A percentile compares a stretch with the other conserved stretches of the same genome.
These are phyloP conservation scores for Cyclopterus lumpus DNA, from an alignment of 2,797 vertebrate species.

Conservation along the genomic window DNA sequence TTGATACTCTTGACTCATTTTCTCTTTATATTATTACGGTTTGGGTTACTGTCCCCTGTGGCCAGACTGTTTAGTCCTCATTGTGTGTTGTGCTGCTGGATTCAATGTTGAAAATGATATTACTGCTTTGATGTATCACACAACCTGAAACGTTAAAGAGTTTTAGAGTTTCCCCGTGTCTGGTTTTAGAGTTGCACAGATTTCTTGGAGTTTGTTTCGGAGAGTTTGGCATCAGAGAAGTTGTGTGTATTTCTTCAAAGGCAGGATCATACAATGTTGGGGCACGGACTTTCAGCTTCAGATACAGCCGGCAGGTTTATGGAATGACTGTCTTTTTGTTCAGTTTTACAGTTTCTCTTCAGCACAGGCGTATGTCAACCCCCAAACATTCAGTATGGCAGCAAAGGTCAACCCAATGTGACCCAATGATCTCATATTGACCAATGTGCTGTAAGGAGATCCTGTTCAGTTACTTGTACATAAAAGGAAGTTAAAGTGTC, in stretches of 20 bases:
- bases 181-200: constrained; percentile 1
- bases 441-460: constrained; percentile 34
- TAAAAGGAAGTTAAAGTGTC: constrained; percentile 41
- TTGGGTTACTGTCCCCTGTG: constrained; percentile 66
- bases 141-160: constrained; percentile 14
- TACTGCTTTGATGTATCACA: constrained; percentile 65
- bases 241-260: constrained; percentile 11
- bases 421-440: constrained; percentile 50
- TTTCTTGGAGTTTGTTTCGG: not conserved
- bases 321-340: constrained; percentile 30
- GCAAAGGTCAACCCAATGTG: constrained; percentile 42
- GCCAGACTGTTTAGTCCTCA: constrained; percentile 29
- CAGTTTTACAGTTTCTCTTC: constrained; percentile 28
- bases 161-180: not conserved
- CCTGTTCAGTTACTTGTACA: constrained; percentile 25
- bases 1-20: constrained; percentile 68
- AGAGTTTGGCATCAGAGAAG: not conserved
- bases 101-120: constrained; percentile 66
- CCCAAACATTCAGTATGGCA: constrained; percentile 27
- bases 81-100: constrained; percentile 52
- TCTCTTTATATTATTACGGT: constrained; percentile 47
- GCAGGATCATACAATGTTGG: not conserved
- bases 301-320: constrained; percentile 6
- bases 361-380: not conserved
- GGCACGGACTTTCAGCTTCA: not conserved